These are phyloP conservation scores for Mionectes olivaceus DNA, from an alignment of 2,797 vertebrate species.

Conservation along the genomic window DNA sequence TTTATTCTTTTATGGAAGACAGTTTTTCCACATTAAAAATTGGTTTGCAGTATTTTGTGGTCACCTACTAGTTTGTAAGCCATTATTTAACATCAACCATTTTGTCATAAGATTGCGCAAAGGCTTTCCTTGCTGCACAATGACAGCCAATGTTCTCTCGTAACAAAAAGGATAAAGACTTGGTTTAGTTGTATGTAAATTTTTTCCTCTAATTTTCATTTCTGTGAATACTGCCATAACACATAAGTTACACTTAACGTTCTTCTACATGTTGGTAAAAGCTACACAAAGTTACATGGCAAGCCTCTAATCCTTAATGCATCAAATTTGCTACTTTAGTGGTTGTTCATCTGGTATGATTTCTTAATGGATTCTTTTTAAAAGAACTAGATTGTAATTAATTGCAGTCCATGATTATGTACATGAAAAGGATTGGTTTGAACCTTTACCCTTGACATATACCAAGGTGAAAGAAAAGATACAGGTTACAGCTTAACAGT, in stretches of 20 bases:
- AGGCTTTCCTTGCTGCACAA: not conserved
- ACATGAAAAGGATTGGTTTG: slow-evolving; percentile 67
- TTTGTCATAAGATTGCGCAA: not conserved
- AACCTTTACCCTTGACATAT: slow-evolving; percentile 62
- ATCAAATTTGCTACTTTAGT: slow-evolving; percentile 51
- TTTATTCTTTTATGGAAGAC: not conserved
- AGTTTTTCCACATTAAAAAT: not conserved
- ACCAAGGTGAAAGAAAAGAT: slow-evolving; percentile 68
- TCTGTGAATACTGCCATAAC: slow-evolving; percentile 23
- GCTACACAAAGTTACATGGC: slow-evolving; percentile 56
- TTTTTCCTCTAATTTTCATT: slow-evolving; percentile 40
- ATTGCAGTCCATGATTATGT: slow-evolving; percentile 58
- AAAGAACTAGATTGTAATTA: slow-evolving; percentile 72
- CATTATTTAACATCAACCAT: not conserved
- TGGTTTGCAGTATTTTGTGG: not conserved
- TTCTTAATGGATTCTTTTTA: slow-evolving; percentile 70
- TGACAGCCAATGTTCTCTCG: not conserved
- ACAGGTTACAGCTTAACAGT: slow-evolving; percentile 62
- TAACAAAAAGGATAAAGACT: not conserved
- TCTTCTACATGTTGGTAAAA: slow-evolving; percentile 67
- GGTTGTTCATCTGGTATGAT: slow-evolving; percentile 46
- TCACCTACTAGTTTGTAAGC: not conserved
- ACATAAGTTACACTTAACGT: slow-evolving; percentile 42
- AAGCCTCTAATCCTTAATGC: slow-evolving; percentile 46
- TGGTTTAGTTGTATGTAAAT: not conserved